Conservation (phyloP, 2,797 vertebrate genomes). For the Syngnathus acus region DNA sequence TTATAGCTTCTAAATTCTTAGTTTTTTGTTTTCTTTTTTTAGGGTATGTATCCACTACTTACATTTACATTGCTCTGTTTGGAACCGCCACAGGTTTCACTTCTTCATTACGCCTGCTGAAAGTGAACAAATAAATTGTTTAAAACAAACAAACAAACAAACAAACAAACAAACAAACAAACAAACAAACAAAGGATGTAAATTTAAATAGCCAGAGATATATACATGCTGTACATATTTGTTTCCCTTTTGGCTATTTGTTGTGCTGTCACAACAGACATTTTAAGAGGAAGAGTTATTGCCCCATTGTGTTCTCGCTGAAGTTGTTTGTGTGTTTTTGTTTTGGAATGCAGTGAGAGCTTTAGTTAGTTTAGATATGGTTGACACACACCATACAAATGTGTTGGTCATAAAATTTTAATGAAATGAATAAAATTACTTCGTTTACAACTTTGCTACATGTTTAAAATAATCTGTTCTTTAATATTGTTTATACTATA, state of each 20-base stretch:
- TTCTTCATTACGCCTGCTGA: not conserved
- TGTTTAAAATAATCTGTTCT: not conserved
- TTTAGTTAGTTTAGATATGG: constrained; percentile 6
- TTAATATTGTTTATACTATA: constrained; percentile 9
- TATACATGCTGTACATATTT: constrained; percentile 39
- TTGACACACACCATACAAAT: not conserved
- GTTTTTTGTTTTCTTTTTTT: not conserved
- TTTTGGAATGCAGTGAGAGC: constrained; percentile 31
- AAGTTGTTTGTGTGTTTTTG: constrained; percentile 30
- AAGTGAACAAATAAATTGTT: not conserved
- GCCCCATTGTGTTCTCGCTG: constrained; percentile 41
- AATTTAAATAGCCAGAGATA: constrained; percentile 44
- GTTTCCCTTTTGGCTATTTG: constrained; percentile 86
- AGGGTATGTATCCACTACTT: not conserved
- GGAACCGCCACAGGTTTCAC: too few species aligned
- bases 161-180: not conserved
- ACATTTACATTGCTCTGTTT: not conserved
- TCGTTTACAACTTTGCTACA: not conserved
- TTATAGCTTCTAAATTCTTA: not conserved
- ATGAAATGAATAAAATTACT: not conserved
- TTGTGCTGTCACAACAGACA: constrained; percentile 74
- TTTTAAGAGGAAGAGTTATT: constrained; percentile 55
- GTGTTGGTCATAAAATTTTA: not conserved
- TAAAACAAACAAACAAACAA: not conserved
- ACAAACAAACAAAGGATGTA: constrained; percentile 16